Percentiles rank a stretch among this genome's conserved stretches.
phyloP scores from a whole-genome alignment of 2,797 vertebrate genomes.

The Loris lydekkerianus region DNA sequence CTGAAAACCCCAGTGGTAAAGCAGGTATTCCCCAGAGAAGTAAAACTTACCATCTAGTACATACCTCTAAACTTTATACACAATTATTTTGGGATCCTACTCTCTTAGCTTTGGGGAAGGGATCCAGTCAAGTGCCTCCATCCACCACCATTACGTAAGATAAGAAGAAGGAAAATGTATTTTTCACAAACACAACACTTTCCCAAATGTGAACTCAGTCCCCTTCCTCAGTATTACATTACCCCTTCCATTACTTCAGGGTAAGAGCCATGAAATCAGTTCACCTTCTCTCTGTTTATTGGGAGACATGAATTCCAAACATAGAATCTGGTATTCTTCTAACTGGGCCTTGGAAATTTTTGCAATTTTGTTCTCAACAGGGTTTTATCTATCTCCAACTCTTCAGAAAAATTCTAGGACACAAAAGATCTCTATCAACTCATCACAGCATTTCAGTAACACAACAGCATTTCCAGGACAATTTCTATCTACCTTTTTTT shows the following conservation, averaged over 20 bases:
- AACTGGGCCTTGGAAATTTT: background rate
- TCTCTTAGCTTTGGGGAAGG: background rate
- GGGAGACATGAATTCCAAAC: background rate
- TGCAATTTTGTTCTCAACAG: conserved; percentile 35
- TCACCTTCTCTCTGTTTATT: conserved; percentile 10
- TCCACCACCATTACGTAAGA: background rate
- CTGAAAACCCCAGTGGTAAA: conserved; percentile 38
- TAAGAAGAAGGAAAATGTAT: background rate
- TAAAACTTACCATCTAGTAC: background rate
- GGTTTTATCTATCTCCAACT: background rate
- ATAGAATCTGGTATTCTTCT: background rate
- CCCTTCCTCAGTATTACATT: background rate
- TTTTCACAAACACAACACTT: conserved; percentile 16
- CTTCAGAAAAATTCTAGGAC: background rate
- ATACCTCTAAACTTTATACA: conserved; percentile 16
- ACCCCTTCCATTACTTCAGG: background rate
- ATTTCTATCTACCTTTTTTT: background rate
- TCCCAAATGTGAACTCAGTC: background rate
- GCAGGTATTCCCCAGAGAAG: conserved; percentile 9
- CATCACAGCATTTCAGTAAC: conserved; percentile 2
- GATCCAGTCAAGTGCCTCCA: background rate
- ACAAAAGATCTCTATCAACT: background rate
- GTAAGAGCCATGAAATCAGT: conserved; percentile 29
- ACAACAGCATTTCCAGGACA: conserved; percentile 41
- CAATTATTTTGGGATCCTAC: background rate